phyloP scores from a whole-genome alignment of 1,140 invertebrate species.

The Goniozus legneri region DNA sequence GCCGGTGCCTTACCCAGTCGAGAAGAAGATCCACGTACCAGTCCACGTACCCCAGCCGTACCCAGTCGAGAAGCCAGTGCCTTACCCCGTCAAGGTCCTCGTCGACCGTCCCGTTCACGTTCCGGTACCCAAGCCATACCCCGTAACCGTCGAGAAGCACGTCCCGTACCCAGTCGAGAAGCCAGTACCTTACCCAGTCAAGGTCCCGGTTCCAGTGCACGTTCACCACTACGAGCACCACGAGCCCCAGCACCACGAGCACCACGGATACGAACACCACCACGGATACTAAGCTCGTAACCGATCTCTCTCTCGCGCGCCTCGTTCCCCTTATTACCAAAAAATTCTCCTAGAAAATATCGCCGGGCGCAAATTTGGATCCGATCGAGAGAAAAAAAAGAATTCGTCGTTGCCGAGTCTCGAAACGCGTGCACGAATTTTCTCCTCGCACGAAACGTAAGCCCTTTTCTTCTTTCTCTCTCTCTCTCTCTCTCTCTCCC shows the following conservation, averaged over 20 bases:
- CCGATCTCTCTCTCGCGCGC: no score
- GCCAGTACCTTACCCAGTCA: conserved; percentile 64
- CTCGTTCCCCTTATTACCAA: no score
- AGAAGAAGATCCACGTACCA: conserved; percentile 66
- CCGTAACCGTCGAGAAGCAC: conserved; percentile 65
- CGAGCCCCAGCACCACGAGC: conserved; percentile 10
- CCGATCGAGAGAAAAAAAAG: no score
- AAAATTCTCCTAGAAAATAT: no score
- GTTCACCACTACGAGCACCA: conserved; percentile 39
- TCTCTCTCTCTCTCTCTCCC: no score
- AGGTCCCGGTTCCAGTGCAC: conserved; percentile 58
- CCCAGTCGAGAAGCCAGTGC: conserved; percentile 61
- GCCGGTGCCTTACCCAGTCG: conserved; percentile 60
- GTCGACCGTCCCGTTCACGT: conserved; percentile 62
- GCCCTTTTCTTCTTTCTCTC: no score
- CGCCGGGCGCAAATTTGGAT: no score
- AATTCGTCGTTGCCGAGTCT: no score
- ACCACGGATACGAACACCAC: conserved; percentile 13
- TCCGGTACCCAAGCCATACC: conserved; percentile 53
- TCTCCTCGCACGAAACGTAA: no score
- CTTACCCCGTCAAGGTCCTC: conserved; percentile 60
- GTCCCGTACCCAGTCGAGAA: conserved; percentile 68
- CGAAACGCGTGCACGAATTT: no score
- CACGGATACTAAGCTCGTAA: no score
- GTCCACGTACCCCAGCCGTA: conserved; percentile 60